Percentiles rank a stretch among this genome's conserved stretches.
These are phyloP conservation scores for Amorpha juglandis DNA, from an alignment of 2,888 invertebrate species.

Conservation along the genomic window DNA sequence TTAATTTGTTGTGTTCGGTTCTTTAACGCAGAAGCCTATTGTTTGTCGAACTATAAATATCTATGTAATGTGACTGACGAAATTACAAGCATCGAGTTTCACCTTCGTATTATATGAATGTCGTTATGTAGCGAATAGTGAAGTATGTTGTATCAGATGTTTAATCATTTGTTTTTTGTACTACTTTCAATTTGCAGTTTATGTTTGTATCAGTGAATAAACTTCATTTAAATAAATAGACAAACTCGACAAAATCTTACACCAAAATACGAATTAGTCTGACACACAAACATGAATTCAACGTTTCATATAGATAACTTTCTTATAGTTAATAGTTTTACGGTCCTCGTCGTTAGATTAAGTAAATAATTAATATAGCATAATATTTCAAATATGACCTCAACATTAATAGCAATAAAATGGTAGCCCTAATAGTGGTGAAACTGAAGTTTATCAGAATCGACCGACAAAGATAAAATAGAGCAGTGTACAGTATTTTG, in stretches of 20 bases:
- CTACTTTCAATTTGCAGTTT: background rate
- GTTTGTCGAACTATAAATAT: background rate
- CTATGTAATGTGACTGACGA: background rate
- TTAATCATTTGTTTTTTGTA: constrained; percentile 7
- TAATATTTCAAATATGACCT: constrained; percentile 9
- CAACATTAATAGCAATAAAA: too few relatives aligned
- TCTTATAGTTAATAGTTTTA: background rate
- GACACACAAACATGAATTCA: background rate
- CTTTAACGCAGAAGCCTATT: background rate
- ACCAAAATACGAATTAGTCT: background rate
- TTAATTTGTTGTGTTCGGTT: constrained; percentile 39
- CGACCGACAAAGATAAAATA: too few relatives aligned
- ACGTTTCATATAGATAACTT: background rate
- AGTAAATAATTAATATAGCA: background rate
- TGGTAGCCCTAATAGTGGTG: too few relatives aligned
- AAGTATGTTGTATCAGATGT: constrained; percentile 37
- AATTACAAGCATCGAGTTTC: constrained; percentile 12
- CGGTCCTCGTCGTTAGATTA: background rate
- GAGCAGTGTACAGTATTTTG: too few relatives aligned
- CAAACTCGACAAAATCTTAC: background rate
- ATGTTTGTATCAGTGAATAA: background rate
- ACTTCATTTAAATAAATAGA: background rate
- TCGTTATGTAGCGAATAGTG: constrained; percentile 24
- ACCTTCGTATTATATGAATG: constrained; percentile 29
- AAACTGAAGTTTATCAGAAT: too few relatives aligned